phyloP scores from a whole-genome alignment of 2,888 invertebrate genomes.

The Drosophila anomalata region DNA sequence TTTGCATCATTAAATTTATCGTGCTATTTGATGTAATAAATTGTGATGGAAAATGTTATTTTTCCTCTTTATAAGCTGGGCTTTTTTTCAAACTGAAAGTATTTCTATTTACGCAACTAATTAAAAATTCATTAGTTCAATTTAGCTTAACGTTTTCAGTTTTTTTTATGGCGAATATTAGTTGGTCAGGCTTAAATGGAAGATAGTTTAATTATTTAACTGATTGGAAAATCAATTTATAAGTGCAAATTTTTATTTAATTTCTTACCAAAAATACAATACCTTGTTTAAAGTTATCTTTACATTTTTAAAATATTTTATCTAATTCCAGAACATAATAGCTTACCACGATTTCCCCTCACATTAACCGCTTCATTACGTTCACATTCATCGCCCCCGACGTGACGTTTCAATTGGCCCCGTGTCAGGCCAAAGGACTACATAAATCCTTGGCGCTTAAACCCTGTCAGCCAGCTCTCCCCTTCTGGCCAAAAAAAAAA shows the following conservation, averaged over 20 bases:
- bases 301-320: no score
- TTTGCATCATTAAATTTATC: slow-evolving; percentile 1
- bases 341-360: slow-evolving; percentile 38
- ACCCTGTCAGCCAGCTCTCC: slow-evolving; percentile 13
- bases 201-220: neutral
- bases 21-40: neutral
- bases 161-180: neutral
- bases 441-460: slow-evolving; percentile 60
- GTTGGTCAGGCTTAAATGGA: neutral
- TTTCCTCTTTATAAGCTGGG: neutral
- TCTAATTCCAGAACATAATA: neutral
- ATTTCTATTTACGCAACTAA: neutral
- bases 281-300: no score
- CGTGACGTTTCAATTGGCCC: slow-evolving; percentile 78
- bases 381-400: slow-evolving; percentile 72
- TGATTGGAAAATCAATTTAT: no score
- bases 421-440: slow-evolving; percentile 66
- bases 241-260: no score
- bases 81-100: neutral
- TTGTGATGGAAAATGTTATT: neutral
- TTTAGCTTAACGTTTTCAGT: neutral
- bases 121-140: neutral
- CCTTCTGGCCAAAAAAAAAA: slow-evolving; percentile 33
- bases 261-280: no score
- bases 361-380: slow-evolving; percentile 74